phyloP scores from a whole-genome alignment of 2,888 invertebrate species.

The Himalopsyche kuldschensis region DNA sequence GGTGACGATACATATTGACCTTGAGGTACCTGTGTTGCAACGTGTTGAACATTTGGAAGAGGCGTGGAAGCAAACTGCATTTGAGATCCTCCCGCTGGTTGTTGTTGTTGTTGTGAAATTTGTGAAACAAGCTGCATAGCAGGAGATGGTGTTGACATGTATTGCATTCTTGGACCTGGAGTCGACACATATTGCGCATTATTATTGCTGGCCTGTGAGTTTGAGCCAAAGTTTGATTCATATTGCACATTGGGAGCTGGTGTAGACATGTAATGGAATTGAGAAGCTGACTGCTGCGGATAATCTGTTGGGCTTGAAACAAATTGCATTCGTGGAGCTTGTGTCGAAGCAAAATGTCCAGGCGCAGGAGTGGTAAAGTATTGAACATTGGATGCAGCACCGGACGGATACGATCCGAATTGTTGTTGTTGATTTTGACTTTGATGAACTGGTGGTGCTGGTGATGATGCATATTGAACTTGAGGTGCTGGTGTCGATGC shows the following conservation, averaged over 20 bases:
- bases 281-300: constrained; percentile 16
- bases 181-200: constrained; percentile 42
- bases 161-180: constrained; percentile 49
- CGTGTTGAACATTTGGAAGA: constrained; percentile 23
- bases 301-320: constrained; percentile 27
- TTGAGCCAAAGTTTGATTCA: constrained; percentile 10
- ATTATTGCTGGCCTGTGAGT: constrained; percentile 4
- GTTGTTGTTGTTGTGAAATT: constrained; percentile 43
- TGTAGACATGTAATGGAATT: constrained; percentile 30
- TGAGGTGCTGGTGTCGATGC: constrained; percentile 17
- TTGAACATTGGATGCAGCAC: constrained; percentile 19
- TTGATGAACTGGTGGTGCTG: background rate
- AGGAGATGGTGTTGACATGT: constrained; percentile 36
- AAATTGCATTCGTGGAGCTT: constrained; percentile 21
- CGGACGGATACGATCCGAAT: background rate
- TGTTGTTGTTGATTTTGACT: background rate
- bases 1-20: constrained; percentile 51
- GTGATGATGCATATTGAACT: background rate
- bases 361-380: constrained; percentile 31
- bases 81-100: constrained; percentile 39
- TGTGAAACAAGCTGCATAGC: constrained; percentile 41
- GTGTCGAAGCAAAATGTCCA: constrained; percentile 20
- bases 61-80: constrained; percentile 51
- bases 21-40: constrained; percentile 43
- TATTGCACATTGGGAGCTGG: constrained; percentile 25